A percentile compares a stretch with the other conserved stretches of the same genome.
Conservation (phyloP, 2,888 invertebrate genomes). For the Hydrotaea cyrtoneurina region DNA sequence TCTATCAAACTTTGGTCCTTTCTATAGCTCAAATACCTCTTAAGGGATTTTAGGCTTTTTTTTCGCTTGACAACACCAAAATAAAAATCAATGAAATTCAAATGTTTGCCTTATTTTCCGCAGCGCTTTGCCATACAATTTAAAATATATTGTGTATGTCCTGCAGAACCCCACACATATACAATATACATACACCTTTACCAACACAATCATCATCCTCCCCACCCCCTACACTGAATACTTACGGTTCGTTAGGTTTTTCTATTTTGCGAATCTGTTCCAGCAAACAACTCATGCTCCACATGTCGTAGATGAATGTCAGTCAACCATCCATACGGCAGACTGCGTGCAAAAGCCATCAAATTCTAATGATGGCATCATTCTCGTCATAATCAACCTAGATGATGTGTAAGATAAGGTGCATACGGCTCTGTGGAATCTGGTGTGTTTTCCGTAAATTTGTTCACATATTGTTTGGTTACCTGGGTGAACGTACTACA, state of each 20-base stretch:
- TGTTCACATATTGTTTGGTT: too few relatives aligned
- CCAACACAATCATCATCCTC: too few relatives aligned
- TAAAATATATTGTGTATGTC: too few relatives aligned
- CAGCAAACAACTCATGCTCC: background rate
- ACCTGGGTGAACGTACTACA: background rate
- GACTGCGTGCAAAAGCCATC: constrained; percentile 20
- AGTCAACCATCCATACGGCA: background rate
- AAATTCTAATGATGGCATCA: constrained; percentile 26
- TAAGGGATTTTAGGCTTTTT: background rate
- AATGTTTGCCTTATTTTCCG: background rate
- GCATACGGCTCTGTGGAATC: background rate
- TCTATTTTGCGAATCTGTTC: background rate
- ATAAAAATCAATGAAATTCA: constrained; percentile 22
- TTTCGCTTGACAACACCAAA: background rate
- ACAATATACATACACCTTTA: too few relatives aligned
- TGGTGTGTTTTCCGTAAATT: background rate
- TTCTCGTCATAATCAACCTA: background rate
- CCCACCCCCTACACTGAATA: background rate
- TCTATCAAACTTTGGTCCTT: background rate
- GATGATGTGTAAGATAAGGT: background rate
- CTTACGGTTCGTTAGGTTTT: constrained; percentile 19
- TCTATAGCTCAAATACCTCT: background rate
- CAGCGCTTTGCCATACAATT: too few relatives aligned
- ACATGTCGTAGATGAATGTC: background rate
- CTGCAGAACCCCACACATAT: too few relatives aligned